These are phyloP conservation scores for Lichenostomus cassidix DNA, from an alignment of 2,113 vertebrate genomes.

Conservation along the genomic window DNA sequence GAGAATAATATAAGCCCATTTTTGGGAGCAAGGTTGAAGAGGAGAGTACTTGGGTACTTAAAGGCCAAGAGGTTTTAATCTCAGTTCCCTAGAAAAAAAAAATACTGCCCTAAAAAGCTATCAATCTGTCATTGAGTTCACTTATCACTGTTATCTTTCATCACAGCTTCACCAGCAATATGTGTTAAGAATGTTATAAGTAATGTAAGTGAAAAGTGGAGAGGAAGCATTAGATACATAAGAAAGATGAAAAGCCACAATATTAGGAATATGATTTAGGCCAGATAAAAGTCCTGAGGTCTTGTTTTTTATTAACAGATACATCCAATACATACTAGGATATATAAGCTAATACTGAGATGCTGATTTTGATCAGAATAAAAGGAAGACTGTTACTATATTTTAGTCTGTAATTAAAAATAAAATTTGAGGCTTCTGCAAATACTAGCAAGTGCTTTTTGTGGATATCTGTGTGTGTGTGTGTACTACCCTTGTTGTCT, in stretches of 20 bases:
- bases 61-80: background rate
- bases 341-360: background rate
- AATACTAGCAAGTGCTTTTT: background rate
- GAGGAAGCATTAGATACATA: background rate
- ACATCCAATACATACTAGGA: background rate
- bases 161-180: background rate
- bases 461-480: background rate
- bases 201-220: background rate
- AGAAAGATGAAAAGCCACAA: background rate
- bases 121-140: background rate
- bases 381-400: background rate
- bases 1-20: background rate
- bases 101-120: background rate
- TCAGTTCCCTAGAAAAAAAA: background rate
- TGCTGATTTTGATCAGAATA: background rate
- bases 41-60: background rate
- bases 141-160: background rate
- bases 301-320: background rate
- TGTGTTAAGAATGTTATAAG: background rate
- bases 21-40: background rate
- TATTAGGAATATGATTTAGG: background rate
- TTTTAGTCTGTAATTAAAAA: background rate
- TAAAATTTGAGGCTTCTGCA: background rate
- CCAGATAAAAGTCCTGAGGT: background rate
- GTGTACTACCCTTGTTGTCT: background rate